Evolutionary conservation across 64 coral and sea anemone species (phyloP), one percentile per base, ranked within the genome.

Genomic region (Dendronephthya gigantea): DNA sequence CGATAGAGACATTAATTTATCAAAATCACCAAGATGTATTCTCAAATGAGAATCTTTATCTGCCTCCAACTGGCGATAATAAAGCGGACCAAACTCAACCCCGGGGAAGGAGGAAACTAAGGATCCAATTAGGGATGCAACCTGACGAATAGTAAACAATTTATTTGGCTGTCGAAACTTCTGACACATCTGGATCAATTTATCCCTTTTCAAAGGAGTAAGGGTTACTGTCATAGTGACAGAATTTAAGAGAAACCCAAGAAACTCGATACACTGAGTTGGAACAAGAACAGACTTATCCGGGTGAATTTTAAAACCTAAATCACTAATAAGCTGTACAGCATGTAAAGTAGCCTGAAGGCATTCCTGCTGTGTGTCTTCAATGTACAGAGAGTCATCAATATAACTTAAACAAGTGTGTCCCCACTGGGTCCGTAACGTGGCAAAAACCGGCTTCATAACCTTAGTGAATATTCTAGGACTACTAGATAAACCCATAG

Each of bases 401-500:
- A 89, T 89, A 81, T 87, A 89, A n/a, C 87, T 81, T 9, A 87
- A 49, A 45, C 84, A 89, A 51, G 59, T 87, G 75, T 89, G 85
- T 1, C 91, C 75, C 82, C 68, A 88, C n/a, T 81, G 49, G 19
- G 68, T 68, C 27, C 92, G 58, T 52, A 90, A 58, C 17, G 23
- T 32, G 69, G 40, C 37, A 87, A 87, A 90, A 22, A 90, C 62
- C 33, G 92, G 82, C 55, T 93, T 93, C 62, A 93, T 27, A 14
- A 85, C 47, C 83, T n/a, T n/a, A n/a, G n/a, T n/a, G 34, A 93
- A 93, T 49, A 93, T 87, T 38, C 76, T 87, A 23, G 82, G 92
- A 28, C 88, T 88, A 88, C 85, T 88, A 38, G 85, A 84, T n/a
- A 90, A 84, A 34, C 85, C 88, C 88, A 88, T 93, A 31, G 88